A percentile compares a stretch with the other conserved stretches of the same genome.
Conservation (phyloP, 2,113 vertebrate genomes). For the Chlorocebus sabaeus region DNA sequence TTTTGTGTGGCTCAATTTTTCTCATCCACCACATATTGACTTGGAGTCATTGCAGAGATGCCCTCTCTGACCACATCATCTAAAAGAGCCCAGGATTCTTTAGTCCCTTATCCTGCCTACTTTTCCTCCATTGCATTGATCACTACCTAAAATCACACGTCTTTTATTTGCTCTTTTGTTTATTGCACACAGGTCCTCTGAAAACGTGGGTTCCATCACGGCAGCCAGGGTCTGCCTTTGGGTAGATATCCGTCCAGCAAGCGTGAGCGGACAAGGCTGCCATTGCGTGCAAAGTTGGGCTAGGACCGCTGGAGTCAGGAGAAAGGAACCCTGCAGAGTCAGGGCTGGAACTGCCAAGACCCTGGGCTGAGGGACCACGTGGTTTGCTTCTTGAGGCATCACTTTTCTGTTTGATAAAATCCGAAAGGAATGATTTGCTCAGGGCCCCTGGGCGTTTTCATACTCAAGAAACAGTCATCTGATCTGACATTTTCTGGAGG, state of each 20-base stretch:
- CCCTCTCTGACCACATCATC: background rate
- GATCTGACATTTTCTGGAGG: background rate
- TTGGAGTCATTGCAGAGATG: background rate
- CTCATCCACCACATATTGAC: too few relatives aligned
- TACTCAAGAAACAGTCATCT: background rate
- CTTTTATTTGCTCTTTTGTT: background rate
- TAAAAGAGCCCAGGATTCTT: too few relatives aligned
- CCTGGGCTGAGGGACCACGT: fast-evolving
- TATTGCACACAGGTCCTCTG: fast-evolving
- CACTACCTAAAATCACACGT: fast-evolving
- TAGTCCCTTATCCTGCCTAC: too few relatives aligned
- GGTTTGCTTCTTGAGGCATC: background rate
- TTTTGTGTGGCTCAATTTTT: fast-evolving
- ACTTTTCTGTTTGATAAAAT: background rate
- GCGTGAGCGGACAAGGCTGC: background rate
- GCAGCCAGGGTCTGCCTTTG: background rate
- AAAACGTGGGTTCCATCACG: background rate
- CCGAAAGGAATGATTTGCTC: background rate
- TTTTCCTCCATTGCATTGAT: background rate
- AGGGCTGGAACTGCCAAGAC: fast-evolving
- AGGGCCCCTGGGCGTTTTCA: background rate
- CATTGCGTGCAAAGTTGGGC: background rate
- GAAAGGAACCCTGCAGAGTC: background rate
- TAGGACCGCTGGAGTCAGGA: background rate
- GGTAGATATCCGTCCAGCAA: fast-evolving